Evolutionary conservation across 2,113 vertebrate species (phyloP).

Genomic region (Peromyscus leucopus): DNA sequence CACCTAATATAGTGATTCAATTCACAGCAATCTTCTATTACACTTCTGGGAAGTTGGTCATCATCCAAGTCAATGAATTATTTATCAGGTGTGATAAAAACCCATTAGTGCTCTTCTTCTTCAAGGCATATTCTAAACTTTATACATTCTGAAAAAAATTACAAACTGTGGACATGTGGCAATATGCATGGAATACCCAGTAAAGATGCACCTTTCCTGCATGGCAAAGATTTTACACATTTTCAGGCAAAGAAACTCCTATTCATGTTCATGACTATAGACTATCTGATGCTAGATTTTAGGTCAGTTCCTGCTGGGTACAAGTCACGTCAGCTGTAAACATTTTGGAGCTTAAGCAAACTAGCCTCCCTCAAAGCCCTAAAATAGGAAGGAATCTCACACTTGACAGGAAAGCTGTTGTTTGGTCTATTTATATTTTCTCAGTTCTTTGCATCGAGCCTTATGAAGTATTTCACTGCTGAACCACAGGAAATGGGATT

Average conservation of each 20-base stretch:
- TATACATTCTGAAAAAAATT: background rate
- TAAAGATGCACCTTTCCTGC: background rate
- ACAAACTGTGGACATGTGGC: background rate
- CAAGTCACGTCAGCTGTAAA: constrained; percentile 61
- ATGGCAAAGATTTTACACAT: background rate
- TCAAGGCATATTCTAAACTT: background rate
- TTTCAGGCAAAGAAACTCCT: background rate
- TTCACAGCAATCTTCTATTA: constrained; percentile 16
- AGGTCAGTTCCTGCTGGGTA: constrained; percentile 73
- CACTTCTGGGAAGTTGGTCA: background rate
- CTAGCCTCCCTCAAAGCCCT: constrained; percentile 58
- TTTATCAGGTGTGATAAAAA: background rate
- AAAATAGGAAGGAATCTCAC: constrained; percentile 78
- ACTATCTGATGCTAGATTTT: constrained; percentile 65
- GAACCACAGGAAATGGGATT: constrained; percentile 59
- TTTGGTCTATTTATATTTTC: constrained; percentile 82
- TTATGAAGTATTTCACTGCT: constrained; percentile 63
- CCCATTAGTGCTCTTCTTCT: background rate
- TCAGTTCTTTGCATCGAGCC: constrained; percentile 74
- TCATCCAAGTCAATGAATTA: constrained; percentile 19
- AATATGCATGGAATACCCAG: background rate
- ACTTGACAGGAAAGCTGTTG: constrained; percentile 77
- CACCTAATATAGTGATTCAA: background rate
- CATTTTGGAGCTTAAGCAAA: constrained; percentile 66
- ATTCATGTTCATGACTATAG: constrained; percentile 35